phyloP scores from a whole-genome alignment of 2,888 invertebrate genomes.

The Dolichomitus sp. region DNA sequence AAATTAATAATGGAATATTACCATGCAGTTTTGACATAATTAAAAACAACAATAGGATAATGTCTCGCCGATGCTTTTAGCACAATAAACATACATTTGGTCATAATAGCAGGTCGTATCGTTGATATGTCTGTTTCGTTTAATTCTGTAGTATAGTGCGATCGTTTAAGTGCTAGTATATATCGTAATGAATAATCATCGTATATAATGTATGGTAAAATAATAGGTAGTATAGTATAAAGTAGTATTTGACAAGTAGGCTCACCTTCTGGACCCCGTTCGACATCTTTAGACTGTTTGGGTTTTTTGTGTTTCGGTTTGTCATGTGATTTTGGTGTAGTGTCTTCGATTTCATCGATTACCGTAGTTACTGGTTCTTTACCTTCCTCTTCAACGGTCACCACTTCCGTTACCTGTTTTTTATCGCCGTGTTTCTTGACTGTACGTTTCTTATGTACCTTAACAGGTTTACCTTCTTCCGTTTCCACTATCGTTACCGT shows the following conservation, averaged over 20 bases:
- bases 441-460: constrained; percentile 78
- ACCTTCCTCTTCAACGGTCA: constrained; percentile 85
- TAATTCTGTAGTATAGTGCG: constrained; percentile 63
- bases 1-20: constrained; percentile 35
- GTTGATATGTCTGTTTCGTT: constrained; percentile 69
- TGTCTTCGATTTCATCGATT: constrained; percentile 76
- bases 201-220: constrained; percentile 58
- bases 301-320: constrained; percentile 81
- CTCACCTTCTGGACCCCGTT: constrained; percentile 78
- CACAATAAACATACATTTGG: constrained; percentile 48
- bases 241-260: constrained; percentile 71
- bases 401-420: constrained; percentile 86
- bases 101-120: constrained; percentile 63
- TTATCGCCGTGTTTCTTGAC: constrained; percentile 84
- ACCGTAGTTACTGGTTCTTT: constrained; percentile 86
- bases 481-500: constrained; percentile 85
- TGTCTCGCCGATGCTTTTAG: constrained; percentile 43
- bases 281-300: constrained; percentile 78
- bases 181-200: constrained; percentile 43
- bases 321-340: constrained; percentile 78
- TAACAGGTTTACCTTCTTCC: constrained; percentile 81
- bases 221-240: constrained; percentile 51
- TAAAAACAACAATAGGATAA: constrained; percentile 33
- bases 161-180: constrained; percentile 56
- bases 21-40: constrained; percentile 18